These are phyloP conservation scores for Sarcophaga rosellei DNA, from an alignment of 2,888 invertebrate genomes.

Conservation along the genomic window DNA sequence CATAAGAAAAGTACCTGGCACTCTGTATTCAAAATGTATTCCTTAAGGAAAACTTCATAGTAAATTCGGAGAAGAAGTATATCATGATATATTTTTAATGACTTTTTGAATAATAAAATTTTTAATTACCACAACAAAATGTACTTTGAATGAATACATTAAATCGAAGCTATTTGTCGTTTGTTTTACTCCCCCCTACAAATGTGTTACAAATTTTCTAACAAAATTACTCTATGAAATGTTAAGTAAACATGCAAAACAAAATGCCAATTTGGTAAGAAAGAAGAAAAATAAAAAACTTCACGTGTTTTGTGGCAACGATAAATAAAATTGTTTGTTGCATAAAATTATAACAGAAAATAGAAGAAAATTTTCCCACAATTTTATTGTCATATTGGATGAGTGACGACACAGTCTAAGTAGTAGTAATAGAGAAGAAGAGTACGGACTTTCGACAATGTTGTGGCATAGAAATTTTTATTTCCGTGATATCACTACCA, in stretches of 20 bases:
- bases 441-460: no score
- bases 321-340: neutral
- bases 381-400: neutral
- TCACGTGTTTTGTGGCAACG: conserved; percentile 7
- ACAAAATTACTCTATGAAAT: conserved; percentile 2
- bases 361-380: neutral
- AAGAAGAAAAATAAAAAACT: no score
- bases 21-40: no score
- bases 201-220: neutral
- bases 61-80: no score
- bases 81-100: no score
- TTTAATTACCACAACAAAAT: no score
- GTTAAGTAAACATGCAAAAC: conserved; percentile 35
- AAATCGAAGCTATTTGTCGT: no score
- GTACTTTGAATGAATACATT: no score
- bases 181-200: neutral
- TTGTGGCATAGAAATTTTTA: neutral
- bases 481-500: conserved; percentile 10
- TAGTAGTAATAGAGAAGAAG: no score
- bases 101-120: no score
- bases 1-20: no score
- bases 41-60: no score
- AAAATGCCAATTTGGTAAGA: neutral
- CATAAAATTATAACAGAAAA: neutral
- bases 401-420: neutral